Conservation (phyloP, 2,888 invertebrate species). For the Scaeva pyrastri region DNA sequence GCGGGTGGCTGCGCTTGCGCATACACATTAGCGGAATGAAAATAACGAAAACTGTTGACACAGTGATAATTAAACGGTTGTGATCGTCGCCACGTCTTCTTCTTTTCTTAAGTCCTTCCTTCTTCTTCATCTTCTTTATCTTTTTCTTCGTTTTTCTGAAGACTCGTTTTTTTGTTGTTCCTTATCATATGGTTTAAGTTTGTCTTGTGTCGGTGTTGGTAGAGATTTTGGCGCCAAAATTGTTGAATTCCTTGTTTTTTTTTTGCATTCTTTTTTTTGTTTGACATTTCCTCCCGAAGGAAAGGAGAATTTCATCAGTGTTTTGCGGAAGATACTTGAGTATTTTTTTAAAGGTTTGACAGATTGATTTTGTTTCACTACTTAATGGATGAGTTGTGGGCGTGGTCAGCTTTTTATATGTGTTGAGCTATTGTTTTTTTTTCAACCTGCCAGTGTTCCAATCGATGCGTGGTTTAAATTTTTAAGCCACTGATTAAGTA, state of each 20-base stretch:
- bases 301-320: constrained; percentile 17
- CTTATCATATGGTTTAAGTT: constrained; percentile 32
- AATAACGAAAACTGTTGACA: constrained; percentile 76
- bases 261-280: constrained; percentile 30
- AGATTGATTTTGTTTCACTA: too few relatives aligned
- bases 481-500: too few relatives aligned
- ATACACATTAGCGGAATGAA: constrained; percentile 74
- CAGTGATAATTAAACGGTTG: constrained; percentile 76
- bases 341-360: too few relatives aligned
- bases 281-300: neutral
- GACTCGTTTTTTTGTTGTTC: neutral
- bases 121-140: neutral
- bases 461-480: too few relatives aligned
- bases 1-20: constrained; percentile 69
- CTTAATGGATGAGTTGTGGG: too few relatives aligned
- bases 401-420: too few relatives aligned
- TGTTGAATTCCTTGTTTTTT: constrained; percentile 17
- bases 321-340: neutral
- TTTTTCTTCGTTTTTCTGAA: neutral
- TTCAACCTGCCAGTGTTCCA: too few relatives aligned
- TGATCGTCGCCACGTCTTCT: constrained; percentile 60
- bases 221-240: constrained; percentile 74
- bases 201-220: constrained; percentile 47
- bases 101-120: neutral
- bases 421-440: too few relatives aligned